Percentiles rank a stretch among this genome's conserved stretches.
These are phyloP conservation scores for Creontiades dilutus DNA, from an alignment of 2,888 invertebrate species.

Conservation along the genomic window DNA sequence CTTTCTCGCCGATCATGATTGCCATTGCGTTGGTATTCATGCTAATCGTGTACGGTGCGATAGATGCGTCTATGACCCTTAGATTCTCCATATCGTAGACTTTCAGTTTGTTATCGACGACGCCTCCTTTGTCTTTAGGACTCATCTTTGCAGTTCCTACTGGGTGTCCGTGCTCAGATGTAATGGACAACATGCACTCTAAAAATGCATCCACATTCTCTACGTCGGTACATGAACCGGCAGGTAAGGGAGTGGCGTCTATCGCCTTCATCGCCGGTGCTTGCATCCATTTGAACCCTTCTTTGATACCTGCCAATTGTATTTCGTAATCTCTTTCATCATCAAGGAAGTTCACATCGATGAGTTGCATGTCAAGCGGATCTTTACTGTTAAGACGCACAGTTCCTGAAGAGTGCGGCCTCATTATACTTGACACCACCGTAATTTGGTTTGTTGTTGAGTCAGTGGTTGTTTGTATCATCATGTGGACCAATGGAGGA, in stretches of 20 bases:
- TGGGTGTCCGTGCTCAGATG: constrained; percentile 84
- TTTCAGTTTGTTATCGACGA: constrained; percentile 81
- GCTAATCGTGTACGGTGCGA: constrained; percentile 85
- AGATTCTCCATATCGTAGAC: constrained; percentile 83
- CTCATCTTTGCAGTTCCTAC: constrained; percentile 87
- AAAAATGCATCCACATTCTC: constrained; percentile 82
- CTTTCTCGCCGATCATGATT: constrained; percentile 86
- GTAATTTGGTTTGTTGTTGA: not conserved
- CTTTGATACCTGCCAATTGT: constrained; percentile 81
- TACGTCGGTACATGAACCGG: constrained; percentile 80
- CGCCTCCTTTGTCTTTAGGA: constrained; percentile 81
- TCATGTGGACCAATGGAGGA: constrained; percentile 29
- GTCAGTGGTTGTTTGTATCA: not conserved
- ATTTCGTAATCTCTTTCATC: constrained; percentile 83
- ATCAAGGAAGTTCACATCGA: constrained; percentile 85
- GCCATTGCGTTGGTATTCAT: constrained; percentile 86
- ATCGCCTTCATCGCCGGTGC: constrained; percentile 82
- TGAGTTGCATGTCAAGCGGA: constrained; percentile 83
- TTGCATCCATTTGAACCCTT: constrained; percentile 81
- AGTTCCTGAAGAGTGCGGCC: constrained; percentile 83
- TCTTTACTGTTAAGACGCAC: constrained; percentile 83
- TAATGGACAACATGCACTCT: constrained; percentile 84
- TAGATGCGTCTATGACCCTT: constrained; percentile 85
- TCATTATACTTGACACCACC: not conserved
- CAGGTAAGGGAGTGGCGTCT: constrained; percentile 78